phyloP scores from a whole-genome alignment of 2,888 invertebrate species.

The Parelbella ahira region DNA sequence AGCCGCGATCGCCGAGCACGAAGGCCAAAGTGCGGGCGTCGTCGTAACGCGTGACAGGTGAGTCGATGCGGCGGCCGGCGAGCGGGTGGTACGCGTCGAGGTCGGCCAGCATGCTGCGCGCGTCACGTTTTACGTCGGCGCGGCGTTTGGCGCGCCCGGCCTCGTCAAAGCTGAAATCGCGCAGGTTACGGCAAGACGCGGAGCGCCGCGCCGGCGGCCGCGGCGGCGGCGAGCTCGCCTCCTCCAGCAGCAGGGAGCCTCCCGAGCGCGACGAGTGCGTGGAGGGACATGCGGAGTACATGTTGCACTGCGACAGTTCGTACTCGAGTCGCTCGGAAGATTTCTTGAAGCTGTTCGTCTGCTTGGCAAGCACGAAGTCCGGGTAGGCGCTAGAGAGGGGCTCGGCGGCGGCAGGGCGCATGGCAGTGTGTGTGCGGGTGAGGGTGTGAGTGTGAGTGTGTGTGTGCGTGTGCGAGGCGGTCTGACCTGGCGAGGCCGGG shows the following conservation, averaged over 20 bases:
- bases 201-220: conserved; percentile 87
- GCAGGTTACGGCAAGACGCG: conserved; percentile 90
- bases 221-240: conserved; percentile 41
- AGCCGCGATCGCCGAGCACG: conserved; percentile 53
- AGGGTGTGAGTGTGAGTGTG: conserved; percentile 37
- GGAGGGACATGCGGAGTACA: conserved; percentile 72
- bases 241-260: conserved; percentile 52
- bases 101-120: conserved; percentile 57
- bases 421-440: conserved; percentile 59
- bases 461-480: conserved; percentile 37
- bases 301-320: conserved; percentile 79
- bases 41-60: conserved; percentile 87
- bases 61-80: conserved; percentile 78
- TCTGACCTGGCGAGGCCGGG: conserved; percentile 72
- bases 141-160: conserved; percentile 84
- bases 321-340: conserved; percentile 77
- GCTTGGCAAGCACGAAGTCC: conserved; percentile 49
- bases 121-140: conserved; percentile 43
- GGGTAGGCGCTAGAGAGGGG: conserved; percentile 22
- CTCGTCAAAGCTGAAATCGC: conserved; percentile 87
- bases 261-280: conserved; percentile 63
- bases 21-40: conserved; percentile 75
- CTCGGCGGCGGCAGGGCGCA: conserved; percentile 46
- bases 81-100: conserved; percentile 54
- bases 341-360: conserved; percentile 65